Evolutionary conservation across 2,113 vertebrate species (phyloP), one percentile per base, ranked within the genome.

Genomic region (Panthera tigris): DNA sequence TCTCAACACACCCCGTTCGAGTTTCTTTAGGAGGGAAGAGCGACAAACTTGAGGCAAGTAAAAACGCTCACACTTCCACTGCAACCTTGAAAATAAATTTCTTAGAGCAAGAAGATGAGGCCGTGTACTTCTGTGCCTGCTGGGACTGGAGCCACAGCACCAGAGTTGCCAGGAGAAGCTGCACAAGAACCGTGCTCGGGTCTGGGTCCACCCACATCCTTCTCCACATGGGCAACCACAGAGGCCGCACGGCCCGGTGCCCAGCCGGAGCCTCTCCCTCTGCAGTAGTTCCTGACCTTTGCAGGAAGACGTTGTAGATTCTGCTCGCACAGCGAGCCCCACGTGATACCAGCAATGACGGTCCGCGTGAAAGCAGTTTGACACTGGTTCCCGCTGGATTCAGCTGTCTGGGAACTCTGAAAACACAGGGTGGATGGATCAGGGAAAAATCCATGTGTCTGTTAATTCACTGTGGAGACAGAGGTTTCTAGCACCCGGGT

Each of bases 101-200:
- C 52, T 25, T 97, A 55, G 29, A 86, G 36, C 45, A 87, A 87
- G 73, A 83, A 71, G 97, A 98, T 15, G 93, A 97, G 52, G 95
- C 79, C 0, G 4, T 18, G 1, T 97, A 97, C 41, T 97, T 93
- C 73, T 97, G 96, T 89, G 79, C 73, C 6, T 0, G 3, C 50
- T 89, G 95, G 89, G 4, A 8, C 39, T 0, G 0, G 1, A 1
- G 4, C 73, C 97, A 97, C 97, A 39, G 39, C 1, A 0, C 71
- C 66, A 45, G 19, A 71, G 23, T 5, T 29, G 27, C 57, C 66
- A 25, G 27, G n/a, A 52, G 29, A 73, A 45, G 5, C 65, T 45
- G 0, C 18, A 63, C 74, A 63, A 92, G 81, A 96, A 97, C 66
- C 41, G 29, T 18, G 33, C 36, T 27, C 27, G 5, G 12, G 45